phyloP scores from a whole-genome alignment of 2,888 invertebrate genomes.

The Scrobipalpa atriplicella region DNA sequence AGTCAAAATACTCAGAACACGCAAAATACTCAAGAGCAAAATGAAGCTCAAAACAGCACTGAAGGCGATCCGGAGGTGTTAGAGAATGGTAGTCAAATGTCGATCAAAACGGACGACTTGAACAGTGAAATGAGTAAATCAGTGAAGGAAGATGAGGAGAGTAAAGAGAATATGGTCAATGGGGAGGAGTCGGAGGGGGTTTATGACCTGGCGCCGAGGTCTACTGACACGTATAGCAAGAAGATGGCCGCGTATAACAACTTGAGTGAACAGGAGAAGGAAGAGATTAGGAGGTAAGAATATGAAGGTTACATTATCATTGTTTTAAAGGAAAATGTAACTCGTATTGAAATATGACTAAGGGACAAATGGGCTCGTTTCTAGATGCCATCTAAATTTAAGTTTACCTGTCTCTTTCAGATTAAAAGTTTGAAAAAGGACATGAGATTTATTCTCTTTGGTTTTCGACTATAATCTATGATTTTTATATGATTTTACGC shows the following conservation, averaged over 20 bases:
- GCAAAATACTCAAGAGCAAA: conserved; percentile 2
- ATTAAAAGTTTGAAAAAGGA: too few species aligned
- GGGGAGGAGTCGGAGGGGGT: conserved; percentile 68
- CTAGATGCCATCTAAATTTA: too few species aligned
- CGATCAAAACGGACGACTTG: conserved; percentile 71
- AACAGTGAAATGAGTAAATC: conserved; percentile 68
- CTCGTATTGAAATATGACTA: too few species aligned
- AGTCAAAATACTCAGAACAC: conserved; percentile 38
- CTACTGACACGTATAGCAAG: conserved; percentile 74
- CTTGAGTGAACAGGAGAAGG: conserved; percentile 73
- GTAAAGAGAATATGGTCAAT: conserved; percentile 53
- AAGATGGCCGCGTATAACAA: conserved; percentile 77
- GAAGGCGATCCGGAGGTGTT: conserved; percentile 60
- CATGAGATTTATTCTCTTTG: too few species aligned
- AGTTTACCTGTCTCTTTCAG: too few species aligned
- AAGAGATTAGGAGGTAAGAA: conserved; percentile 70
- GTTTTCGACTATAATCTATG: too few species aligned
- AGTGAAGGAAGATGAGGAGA: conserved; percentile 48
- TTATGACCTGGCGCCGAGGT: conserved; percentile 70
- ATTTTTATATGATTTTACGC: too few species aligned
- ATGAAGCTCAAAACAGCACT: neutral
- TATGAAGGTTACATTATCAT: neutral
- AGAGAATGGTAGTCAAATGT: conserved; percentile 70
- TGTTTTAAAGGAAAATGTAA: too few species aligned
- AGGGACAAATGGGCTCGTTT: too few species aligned